phyloP scores from a whole-genome alignment of 30 jellyfish, hydroid and myxozoan genomes.

The Turritopsis rubra region DNA sequence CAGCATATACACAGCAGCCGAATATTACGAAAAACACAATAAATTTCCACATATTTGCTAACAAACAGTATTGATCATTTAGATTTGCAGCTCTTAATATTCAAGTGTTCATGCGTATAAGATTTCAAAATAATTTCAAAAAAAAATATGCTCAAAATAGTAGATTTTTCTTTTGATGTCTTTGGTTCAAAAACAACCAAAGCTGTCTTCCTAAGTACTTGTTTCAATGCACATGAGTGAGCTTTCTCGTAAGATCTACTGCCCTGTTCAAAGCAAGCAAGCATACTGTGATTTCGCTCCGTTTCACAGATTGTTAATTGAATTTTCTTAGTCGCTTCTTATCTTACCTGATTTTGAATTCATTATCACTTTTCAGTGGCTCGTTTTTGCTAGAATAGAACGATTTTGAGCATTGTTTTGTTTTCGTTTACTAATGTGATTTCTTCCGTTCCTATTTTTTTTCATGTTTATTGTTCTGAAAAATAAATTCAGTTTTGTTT shows the following conservation, averaged over 20 bases:
- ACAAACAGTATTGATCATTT: background rate
- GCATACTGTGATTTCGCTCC: background rate
- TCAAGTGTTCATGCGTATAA: background rate
- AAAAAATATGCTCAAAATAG: background rate
- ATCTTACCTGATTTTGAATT: background rate
- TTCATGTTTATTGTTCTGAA: background rate
- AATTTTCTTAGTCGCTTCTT: background rate
- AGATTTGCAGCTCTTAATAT: background rate
- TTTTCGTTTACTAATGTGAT: background rate
- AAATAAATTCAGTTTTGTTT: too few relatives aligned
- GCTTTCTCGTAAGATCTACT: background rate
- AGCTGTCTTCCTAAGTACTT: background rate
- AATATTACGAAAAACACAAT: background rate
- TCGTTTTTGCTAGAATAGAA: background rate
- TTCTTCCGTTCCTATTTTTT: background rate
- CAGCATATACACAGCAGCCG: background rate
- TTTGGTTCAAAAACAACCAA: background rate
- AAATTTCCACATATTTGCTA: background rate
- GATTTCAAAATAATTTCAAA: too few relatives aligned
- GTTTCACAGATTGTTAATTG: background rate
- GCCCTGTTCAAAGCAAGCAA: background rate
- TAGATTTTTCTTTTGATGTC: background rate
- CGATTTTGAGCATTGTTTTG: background rate
- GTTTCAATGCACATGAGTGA: constrained; percentile 15
- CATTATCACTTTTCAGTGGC: background rate